A percentile compares a stretch with the other conserved stretches of the same genome.
Conservation (phyloP, 2,797 vertebrate genomes). For the Bufotes viridis region DNA sequence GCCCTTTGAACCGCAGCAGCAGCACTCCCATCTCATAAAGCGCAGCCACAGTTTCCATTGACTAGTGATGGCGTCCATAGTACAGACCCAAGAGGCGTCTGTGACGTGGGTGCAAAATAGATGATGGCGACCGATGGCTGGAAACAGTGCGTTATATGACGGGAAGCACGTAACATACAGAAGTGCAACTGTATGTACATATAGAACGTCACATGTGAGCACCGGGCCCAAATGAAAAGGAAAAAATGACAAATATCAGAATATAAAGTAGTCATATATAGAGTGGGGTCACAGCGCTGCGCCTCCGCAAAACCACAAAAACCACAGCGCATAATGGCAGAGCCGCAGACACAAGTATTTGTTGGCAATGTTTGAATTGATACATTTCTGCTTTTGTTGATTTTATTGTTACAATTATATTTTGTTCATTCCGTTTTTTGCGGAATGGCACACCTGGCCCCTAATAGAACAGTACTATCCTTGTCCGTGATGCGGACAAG, state of each 20-base stretch:
- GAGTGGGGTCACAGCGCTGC: not conserved
- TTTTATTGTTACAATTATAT: not conserved
- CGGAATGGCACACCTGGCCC: too few relatives aligned
- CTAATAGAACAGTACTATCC: too few relatives aligned
- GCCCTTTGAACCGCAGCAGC: conserved; percentile 47
- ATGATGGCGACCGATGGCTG: not conserved
- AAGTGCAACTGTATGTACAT: not conserved
- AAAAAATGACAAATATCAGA: not conserved
- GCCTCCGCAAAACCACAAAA: not conserved
- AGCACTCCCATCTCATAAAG: not conserved
- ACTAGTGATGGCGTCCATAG: not conserved
- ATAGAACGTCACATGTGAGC: not conserved
- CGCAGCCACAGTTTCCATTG: not conserved
- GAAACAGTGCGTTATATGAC: not conserved
- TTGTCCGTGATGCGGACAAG: too few relatives aligned
- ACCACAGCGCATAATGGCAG: not conserved
- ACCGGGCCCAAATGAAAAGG: not conserved
- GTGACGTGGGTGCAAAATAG: not conserved
- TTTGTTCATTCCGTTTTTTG: too few relatives aligned
- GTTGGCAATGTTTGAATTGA: not conserved
- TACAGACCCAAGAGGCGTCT: not conserved
- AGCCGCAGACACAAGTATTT: not conserved
- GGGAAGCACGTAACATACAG: not conserved
- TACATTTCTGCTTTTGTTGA: not conserved
- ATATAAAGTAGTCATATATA: not conserved